Base-by-base conservation (phyloP, 92 coral and sea anemone genomes). In the Actinostola sp. region DNA sequence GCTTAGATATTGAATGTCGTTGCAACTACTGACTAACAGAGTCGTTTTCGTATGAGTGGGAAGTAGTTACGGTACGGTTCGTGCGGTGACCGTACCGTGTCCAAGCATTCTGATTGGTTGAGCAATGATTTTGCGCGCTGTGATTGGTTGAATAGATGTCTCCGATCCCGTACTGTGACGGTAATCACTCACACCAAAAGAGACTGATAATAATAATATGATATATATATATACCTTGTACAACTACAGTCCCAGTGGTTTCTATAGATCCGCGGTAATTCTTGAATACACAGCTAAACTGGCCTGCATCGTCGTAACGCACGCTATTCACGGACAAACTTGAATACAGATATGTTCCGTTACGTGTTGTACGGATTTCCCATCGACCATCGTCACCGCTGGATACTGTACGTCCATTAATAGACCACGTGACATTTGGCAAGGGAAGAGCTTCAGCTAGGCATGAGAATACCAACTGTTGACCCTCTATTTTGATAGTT, bases 141-240 rank as follows among this genome's bases (percentile, higher is more conserved):
- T n/a, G n/a, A n/a, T n/a, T n/a, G n/a, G n/a, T n/a, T n/a, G n/a
- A n/a, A n/a, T n/a, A n/a, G n/a, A n/a, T n/a, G n/a, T n/a, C n/a
- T n/a, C n/a, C n/a, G n/a, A n/a, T n/a, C n/a, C n/a, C n/a, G n/a
- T n/a, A n/a, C n/a, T n/a, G n/a, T n/a, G n/a, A n/a, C n/a, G n/a
- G n/a, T n/a, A n/a, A n/a, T n/a, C n/a, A n/a, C n/a, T n/a, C n/a
- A n/a, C n/a, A n/a, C n/a, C n/a, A n/a, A n/a, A n/a, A n/a, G n/a
- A n/a, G n/a, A n/a, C n/a, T n/a, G n/a, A n/a, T n/a, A n/a, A n/a
- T n/a, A n/a, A n/a, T n/a, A n/a, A n/a, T n/a, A n/a, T n/a, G n/a
- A n/a, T n/a, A n/a, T n/a, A n/a, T n/a, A n/a, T n/a, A n/a, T 85
- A 24, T 77, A 89, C 94, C 94, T 21, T 71, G 42, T 31, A 89